Conservation (phyloP, 2,888 invertebrate genomes). For the Euplagia quadripunctaria region DNA sequence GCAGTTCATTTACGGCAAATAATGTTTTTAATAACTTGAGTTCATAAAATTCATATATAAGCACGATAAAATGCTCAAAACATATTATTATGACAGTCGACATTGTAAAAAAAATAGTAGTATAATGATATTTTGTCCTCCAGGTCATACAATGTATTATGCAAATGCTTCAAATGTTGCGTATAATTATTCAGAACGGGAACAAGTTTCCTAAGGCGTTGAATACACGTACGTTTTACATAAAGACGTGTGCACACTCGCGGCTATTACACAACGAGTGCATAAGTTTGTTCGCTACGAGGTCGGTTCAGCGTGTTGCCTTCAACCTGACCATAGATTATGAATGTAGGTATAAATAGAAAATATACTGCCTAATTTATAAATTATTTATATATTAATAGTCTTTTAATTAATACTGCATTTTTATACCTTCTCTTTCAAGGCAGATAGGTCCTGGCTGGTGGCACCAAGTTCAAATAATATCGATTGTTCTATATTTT, state of each 20-base stretch:
- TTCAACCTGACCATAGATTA: constrained; percentile 34
- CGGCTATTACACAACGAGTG: constrained; percentile 47
- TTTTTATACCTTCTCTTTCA: no score
- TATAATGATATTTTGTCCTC: background rate
- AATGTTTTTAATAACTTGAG: no score
- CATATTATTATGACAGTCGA: background rate
- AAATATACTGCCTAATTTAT: background rate
- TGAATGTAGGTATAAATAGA: background rate
- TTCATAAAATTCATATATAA: background rate
- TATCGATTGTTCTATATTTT: no score
- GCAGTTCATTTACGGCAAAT: no score
- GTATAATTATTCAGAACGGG: constrained; percentile 6
- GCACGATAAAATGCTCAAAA: background rate
- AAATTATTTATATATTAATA: no score
- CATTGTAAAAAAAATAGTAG: background rate
- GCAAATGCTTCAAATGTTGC: background rate
- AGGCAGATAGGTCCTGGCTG: no score
- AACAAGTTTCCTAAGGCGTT: constrained; percentile 31
- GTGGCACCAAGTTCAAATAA: no score
- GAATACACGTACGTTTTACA: constrained; percentile 35
- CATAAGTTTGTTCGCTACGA: constrained; percentile 43
- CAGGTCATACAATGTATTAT: background rate
- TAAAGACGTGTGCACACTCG: constrained; percentile 32
- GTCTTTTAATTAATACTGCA: no score
- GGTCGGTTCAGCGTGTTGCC: constrained; percentile 31